phyloP scores from a whole-genome alignment of 2,113 vertebrate genomes.

The Trematomus loennbergii region DNA sequence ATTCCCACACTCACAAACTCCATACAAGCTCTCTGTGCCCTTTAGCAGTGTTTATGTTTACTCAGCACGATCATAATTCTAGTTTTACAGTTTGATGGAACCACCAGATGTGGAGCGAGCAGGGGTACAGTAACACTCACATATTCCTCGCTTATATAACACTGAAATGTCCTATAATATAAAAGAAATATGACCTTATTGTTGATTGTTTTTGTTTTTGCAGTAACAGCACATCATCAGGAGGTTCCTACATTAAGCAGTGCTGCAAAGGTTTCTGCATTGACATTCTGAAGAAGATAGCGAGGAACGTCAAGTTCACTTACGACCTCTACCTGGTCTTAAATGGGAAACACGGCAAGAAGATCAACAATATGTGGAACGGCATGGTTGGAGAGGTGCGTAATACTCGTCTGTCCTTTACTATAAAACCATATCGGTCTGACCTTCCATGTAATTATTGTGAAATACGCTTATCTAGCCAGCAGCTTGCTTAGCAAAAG shows the following conservation, averaged over 20 bases:
- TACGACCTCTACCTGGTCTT: constrained; percentile 98
- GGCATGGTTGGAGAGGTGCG: constrained; percentile 98
- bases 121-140: constrained; percentile 13
- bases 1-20: constrained; percentile 51
- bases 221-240: constrained; percentile 92
- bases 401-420: no score
- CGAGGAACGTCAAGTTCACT: constrained; percentile 96
- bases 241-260: constrained; percentile 93
- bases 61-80: constrained; percentile 60
- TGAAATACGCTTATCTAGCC: not conserved
- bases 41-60: constrained; percentile 60
- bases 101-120: constrained; percentile 65
- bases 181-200: constrained; percentile 23
- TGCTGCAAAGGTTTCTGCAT: constrained; percentile 99
- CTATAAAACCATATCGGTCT: not conserved
- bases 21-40: constrained; percentile 43
- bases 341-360: constrained; percentile 98
- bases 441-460: not conserved
- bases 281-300: constrained; percentile 98
- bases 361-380: constrained; percentile 98
- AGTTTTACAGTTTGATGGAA: constrained; percentile 69
- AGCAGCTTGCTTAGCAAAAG: not conserved
- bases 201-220: constrained; percentile 61
- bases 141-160: constrained; percentile 9
- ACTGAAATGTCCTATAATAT: constrained; percentile 29